Evolutionary conservation across 2,888 invertebrate species (phyloP).

Genomic region (Homarus gammarus): DNA sequence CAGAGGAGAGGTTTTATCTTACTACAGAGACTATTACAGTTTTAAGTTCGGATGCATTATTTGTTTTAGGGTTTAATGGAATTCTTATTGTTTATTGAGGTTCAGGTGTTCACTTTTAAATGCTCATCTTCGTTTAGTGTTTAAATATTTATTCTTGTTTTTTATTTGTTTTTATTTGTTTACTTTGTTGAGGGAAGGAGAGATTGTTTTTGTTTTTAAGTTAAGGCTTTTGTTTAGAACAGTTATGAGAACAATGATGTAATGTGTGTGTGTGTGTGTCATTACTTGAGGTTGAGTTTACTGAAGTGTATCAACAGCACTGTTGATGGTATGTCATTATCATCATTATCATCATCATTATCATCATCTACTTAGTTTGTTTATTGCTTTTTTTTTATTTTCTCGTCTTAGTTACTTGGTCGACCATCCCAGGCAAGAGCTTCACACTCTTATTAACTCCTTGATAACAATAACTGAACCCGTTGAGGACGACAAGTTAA

Average conservation of each 20-base stretch:
- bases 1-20: too few relatives aligned
- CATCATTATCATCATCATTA: not conserved
- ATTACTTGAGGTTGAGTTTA: not conserved
- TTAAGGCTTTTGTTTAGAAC: constrained; percentile 5
- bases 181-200: not conserved
- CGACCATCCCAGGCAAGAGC: constrained; percentile 20
- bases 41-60: too few relatives aligned
- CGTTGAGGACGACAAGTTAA: too few relatives aligned
- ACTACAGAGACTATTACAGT: too few relatives aligned
- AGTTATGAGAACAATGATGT: constrained; percentile 28
- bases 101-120: not conserved
- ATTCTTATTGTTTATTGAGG: not conserved
- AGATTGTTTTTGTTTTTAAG: too few relatives aligned
- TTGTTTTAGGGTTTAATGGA: not conserved
- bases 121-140: not conserved
- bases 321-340: not conserved
- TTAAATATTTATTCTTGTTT: not conserved
- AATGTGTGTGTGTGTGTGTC: not conserved
- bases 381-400: constrained; percentile 8
- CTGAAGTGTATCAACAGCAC: too few relatives aligned
- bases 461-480: too few relatives aligned
- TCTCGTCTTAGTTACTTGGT: constrained; percentile 34
- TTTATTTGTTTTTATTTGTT: constrained; percentile 13
- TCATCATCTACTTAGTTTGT: not conserved
- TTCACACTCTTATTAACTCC: too few relatives aligned